Evolutionary conservation across 2,797 vertebrate genomes (phyloP), one percentile per base, ranked within the genome.

Genomic region (Sylvilagus floridanus): DNA sequence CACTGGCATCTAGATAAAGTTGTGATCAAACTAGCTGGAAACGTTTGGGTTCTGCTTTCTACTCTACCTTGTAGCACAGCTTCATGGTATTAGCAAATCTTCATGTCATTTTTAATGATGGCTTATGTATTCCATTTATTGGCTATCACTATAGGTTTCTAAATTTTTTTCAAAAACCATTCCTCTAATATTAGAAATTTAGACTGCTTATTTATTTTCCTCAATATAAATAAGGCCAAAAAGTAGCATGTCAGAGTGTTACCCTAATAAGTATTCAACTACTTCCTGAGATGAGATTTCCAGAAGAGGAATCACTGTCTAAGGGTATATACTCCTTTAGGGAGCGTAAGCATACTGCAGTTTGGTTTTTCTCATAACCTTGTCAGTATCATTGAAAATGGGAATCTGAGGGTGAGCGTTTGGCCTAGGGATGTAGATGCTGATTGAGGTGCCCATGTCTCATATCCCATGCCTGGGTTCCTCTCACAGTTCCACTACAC

Each of bases 281-380:
- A 12, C 90, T 81, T 89, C 78, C 60, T 68, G 69, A 73, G 21
- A 47, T 62, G 84, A 52, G 47, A 69, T 90, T 94, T 91, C 57
- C 30, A 89, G 68, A 68, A 91, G 13, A 68, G 75, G 28, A 78
- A 50, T 54, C 24, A 66, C n/a, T 16, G 5, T 84, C 57, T 57
- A 89, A 91, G 32, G 35, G 35, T 50, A 0, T 50, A 9, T 1
- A 30, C 21, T 17, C 68, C 82, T 68, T 75, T 22, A 91, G 84
- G 47, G 24, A 2, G 4, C 21, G 86, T 79, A 73, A 66, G 28
- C 65, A 12, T 32, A 22, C 47, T 11, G 7, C 26, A 42, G 13
- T 57, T 57, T 57, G 30, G 0, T 57, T 81, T 35, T 86, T 66
- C 91, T 73, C 68, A 47, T n/a, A 6, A 7, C 5, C 13, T 71